Evolutionary conservation across 2,113 vertebrate species (phyloP), one percentile per base, ranked within the genome.

Genomic region (Hemiscyllium ocellatum): DNA sequence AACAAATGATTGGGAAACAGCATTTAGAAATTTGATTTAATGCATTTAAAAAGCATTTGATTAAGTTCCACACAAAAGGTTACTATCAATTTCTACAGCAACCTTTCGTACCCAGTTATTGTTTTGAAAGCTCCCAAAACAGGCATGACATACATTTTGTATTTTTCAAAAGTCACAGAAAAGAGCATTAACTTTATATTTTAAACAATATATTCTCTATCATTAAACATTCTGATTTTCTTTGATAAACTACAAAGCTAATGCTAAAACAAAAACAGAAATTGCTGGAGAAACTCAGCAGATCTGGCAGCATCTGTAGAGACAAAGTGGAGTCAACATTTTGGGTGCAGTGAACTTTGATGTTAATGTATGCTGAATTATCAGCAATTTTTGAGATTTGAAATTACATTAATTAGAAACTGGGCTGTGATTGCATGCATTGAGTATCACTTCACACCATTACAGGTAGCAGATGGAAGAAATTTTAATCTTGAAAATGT

Each of bases 401-500:
- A 20, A 83, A 52, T 50, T 24, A 26, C 42, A 83, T 83, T 19
- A 42, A 22, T 42, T 52, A 89, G 87, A 65, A 90, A 61, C 87
- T 90, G 52, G 26, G 87, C 33, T 90, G 87, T n/a, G 52, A 90
- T 26, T 90, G 52, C 52, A 90, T 56, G 33, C 87, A 90, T 3
- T 90, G 10, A 65, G 61, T 56, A 33, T 90, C 26, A 65, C 52
- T 89, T 52, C 87, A 65, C 87, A 90, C 26, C 52, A 90, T 24
- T 90, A 90, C 29, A 90, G 52, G 52, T 29, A 90, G 52, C 87
- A 90, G 87, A 90, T 90, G 61, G 87, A 90, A 90, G 87, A 33
- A 33, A 90, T 33, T 83, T 83, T 47, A 83, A 83, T 22, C 12
- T 83, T 90, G 29, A 13, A 61, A 90, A 90, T 61, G 52, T 90